Percentiles rank a stretch among this genome's conserved stretches.
Evolutionary conservation across 2,888 invertebrate species (phyloP).

Genomic region (Leptopilina myrica): DNA sequence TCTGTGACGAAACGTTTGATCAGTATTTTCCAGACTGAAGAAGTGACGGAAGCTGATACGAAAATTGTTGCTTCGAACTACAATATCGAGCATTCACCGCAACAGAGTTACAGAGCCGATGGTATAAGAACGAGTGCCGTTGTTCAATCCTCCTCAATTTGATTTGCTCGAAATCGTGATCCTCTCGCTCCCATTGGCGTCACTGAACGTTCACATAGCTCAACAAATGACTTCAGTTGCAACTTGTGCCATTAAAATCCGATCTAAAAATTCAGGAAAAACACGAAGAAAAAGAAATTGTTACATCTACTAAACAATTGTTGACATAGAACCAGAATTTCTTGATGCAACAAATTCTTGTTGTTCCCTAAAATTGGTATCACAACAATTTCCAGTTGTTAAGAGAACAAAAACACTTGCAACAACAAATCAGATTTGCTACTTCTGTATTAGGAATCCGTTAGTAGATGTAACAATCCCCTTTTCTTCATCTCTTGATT

Average conservation of each 20-base stretch:
- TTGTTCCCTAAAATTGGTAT: too few relatives aligned
- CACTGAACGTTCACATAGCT: background rate
- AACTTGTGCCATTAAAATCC: background rate
- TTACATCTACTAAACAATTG: too few relatives aligned
- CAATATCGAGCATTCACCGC: constrained; percentile 21
- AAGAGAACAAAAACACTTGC: too few relatives aligned
- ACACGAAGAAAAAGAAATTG: background rate
- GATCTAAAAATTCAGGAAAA: background rate
- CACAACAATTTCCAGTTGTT: too few relatives aligned
- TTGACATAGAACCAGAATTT: too few relatives aligned
- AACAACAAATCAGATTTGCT: too few relatives aligned
- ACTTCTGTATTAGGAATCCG: too few relatives aligned
- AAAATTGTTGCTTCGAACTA: constrained; percentile 12
- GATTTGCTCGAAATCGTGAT: constrained; percentile 23
- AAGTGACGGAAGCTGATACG: background rate
- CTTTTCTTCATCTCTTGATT: background rate
- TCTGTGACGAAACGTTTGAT: background rate
- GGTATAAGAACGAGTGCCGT: constrained; percentile 25
- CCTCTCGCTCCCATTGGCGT: constrained; percentile 22
- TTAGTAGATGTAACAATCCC: too few relatives aligned
- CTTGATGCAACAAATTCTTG: too few relatives aligned
- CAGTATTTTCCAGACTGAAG: background rate
- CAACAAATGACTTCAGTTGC: background rate
- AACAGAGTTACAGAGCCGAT: background rate
- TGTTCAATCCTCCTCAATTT: constrained; percentile 17